phyloP scores from a whole-genome alignment of 2,888 invertebrate genomes.

The Drosophila yooni region DNA sequence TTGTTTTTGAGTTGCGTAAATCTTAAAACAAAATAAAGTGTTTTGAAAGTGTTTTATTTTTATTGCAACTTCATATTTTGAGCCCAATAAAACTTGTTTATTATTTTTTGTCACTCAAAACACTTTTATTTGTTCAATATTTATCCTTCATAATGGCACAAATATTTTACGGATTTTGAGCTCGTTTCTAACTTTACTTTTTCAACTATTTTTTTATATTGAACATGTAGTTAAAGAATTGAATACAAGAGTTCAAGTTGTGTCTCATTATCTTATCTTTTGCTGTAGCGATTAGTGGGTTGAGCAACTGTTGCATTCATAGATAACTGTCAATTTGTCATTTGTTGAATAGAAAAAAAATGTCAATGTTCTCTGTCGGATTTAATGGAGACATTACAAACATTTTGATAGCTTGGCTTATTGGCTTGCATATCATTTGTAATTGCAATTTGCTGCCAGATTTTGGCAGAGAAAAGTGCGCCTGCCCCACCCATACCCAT shows the following conservation, averaged over 20 bases:
- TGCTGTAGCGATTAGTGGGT: not conserved
- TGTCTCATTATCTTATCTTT: conserved; percentile 1
- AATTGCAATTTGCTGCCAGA: conserved; percentile 1
- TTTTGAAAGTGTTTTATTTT: not conserved
- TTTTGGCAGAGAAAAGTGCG: conserved; percentile 1
- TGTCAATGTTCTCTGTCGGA: not conserved
- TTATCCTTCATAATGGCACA: not conserved
- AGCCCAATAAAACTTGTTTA: not conserved
- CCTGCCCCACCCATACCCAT: conserved; percentile 1
- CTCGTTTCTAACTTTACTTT: not conserved
- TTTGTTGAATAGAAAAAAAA: not conserved
- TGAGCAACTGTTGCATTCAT: not conserved
- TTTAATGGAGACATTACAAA: not conserved
- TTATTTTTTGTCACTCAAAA: not conserved
- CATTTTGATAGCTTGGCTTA: not conserved
- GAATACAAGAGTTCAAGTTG: not conserved
- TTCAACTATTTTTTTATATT: not conserved
- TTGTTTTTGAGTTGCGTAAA: not conserved
- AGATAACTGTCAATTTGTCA: conserved; percentile 4
- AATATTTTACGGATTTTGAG: not conserved
- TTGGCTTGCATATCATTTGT: not conserved
- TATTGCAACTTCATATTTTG: not conserved
- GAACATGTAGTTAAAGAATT: not conserved
- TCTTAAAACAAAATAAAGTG: not conserved
- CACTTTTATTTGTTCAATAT: not conserved